Base-by-base conservation (phyloP, 2,113 vertebrate species). In the Indri indri region DNA sequence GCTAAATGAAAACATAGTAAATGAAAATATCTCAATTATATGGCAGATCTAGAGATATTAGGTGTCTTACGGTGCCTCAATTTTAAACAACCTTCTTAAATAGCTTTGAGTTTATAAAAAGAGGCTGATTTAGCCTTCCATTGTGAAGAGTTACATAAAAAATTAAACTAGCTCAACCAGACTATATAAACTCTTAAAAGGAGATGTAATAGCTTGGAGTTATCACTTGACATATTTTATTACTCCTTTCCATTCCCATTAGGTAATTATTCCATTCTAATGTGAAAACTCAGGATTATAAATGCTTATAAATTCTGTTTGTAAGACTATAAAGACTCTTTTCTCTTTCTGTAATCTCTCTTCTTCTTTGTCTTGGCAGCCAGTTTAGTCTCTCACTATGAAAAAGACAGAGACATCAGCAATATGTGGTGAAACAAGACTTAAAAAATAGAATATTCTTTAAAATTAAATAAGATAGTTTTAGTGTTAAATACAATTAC, bases 401-500 rank as follows among this genome's bases (percentile, higher is more conserved):
- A 94, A 84, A 96, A 84, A 94, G 90, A 92, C 85, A 95, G 68
- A 97, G 95, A 97, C 71, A 68, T 96, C 92, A 97, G 88, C 81
- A 96, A 92, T 96, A 90, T 91, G 85, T 96, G 88, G 71, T 94
- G 40, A 90, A 97, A 95, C 37, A 92, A 90, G 77, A 70, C 80
- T 91, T 90, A 68, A 96, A 86, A 96, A 97, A 76, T 79, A 92
- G 81, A 97, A 94, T 92, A 23, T 17, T 92, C 17, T 80, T 76
- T 94, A 83, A 97, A 97, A 96, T 90, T 90, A 94, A 97, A 91
- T 79, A 88, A 82, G 76, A 90, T 77, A 45, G 22, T 47, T 94
- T 97, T 91, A 80, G 63, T 88, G 77, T 82, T 97, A 95, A 97
- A 96, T 97, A 92, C 90, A 95, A 97, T 96, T 97, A 95, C n/a